phyloP scores from a whole-genome alignment of 2,888 invertebrate species.

The Caenorhabditis uteleia region DNA sequence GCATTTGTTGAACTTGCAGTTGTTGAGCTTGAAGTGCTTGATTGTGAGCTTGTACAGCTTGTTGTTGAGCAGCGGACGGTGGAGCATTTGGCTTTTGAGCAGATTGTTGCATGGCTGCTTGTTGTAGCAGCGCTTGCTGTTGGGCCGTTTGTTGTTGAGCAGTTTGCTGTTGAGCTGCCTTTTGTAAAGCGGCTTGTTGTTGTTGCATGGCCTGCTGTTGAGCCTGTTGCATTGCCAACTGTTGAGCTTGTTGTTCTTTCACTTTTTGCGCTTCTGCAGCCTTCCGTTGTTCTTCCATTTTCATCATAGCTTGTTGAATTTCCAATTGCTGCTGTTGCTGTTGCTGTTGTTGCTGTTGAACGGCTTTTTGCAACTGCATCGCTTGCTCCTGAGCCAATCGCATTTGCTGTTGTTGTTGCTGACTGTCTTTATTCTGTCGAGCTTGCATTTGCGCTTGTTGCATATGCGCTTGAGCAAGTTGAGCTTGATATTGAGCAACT shows the following conservation, averaged over 20 bases:
- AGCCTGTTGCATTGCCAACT: neutral
- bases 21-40: neutral
- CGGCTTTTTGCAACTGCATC: neutral
- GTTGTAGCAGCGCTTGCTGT: neutral
- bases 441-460: neutral
- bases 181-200: neutral
- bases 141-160: slow-evolving; percentile 6
- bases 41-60: neutral
- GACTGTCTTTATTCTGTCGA: neutral
- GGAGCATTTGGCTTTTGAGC: slow-evolving; percentile 1
- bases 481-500: too few species aligned
- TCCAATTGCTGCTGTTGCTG: slow-evolving; percentile 6
- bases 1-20: too few species aligned
- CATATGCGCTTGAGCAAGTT: neutral
- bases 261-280: slow-evolving; percentile 10
- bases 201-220: neutral
- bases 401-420: neutral
- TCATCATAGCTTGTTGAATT: slow-evolving; percentile 7
- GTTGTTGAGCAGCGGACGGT: neutral
- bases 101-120: neutral
- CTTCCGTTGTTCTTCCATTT: too few species aligned
- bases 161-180: slow-evolving; percentile 1
- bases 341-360: slow-evolving; percentile 1
- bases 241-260: neutral
- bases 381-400: neutral